Evolutionary conservation across 2,888 invertebrate genomes (phyloP), one percentile per base, ranked within the genome.

Genomic region (Mellilla xanthometata): DNA sequence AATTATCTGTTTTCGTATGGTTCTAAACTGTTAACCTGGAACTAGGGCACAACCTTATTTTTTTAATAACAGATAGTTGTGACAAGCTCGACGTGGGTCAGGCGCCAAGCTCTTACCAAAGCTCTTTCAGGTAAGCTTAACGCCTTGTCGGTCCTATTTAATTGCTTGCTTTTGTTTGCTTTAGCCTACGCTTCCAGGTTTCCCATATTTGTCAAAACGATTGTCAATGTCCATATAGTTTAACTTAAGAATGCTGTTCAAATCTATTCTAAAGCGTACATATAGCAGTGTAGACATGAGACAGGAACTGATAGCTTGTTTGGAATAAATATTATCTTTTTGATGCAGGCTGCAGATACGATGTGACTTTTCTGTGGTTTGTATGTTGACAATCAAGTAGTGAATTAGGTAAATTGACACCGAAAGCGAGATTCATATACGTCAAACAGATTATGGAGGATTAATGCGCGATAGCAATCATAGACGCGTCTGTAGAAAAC

Each of bases 351-450:
- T n/a, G n/a, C n/a, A n/a, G n/a, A n/a, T n/a, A n/a, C n/a, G n/a
- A n/a, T n/a, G n/a, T n/a, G n/a, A n/a, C n/a, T n/a, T n/a, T n/a
- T n/a, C n/a, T n/a, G n/a, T n/a, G n/a, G n/a, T n/a, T n/a, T 19
- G 67, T 67, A 68, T 74, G 72, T 78, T 76, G 75, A 73, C 66
- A 72, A 77, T 79, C 64, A n/a, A 24, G 15, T 19, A 47, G 60
- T 72, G 67, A 67, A 75, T 69, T 72, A 68, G 67, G 79, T 76
- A 82, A 81, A 69, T 65, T 55, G 76, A 78, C 71, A 81, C 77
- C 71, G 58, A 47, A 30, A 38, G 66, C 60, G 63, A 63, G 59
- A 69, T 68, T n/a, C 66, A 72, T 76, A 72, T 72, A 67, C 68
- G 72, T 68, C 61, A 66, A 68, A 67, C 62, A 54, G 69, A 56